Conservation (phyloP, 2,797 vertebrate species). For the Platalea minor region DNA sequence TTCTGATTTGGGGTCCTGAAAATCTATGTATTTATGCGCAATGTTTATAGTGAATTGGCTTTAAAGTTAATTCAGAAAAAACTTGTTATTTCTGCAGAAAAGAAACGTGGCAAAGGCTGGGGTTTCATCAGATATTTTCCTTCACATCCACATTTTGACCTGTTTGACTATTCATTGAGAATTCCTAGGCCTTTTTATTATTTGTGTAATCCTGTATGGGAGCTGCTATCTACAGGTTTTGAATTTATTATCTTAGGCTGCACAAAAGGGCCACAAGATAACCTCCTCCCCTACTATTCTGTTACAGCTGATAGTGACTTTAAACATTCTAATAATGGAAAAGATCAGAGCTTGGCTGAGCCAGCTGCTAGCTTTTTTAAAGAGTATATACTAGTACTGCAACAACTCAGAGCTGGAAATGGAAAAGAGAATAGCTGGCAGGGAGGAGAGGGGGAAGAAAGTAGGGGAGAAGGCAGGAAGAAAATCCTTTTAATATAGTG, state of each 20-base stretch:
- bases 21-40: not conserved
- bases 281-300: slow-evolving; percentile 38
- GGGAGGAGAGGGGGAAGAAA: not conserved
- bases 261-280: slow-evolving; percentile 48
- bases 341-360: slow-evolving; percentile 17
- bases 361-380: not conserved
- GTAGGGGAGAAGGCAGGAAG: not conserved
- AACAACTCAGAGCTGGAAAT: not conserved
- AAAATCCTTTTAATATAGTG: not conserved
- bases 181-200: slow-evolving; percentile 11
- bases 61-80: not conserved
- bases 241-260: slow-evolving; percentile 41
- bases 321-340: slow-evolving; percentile 27
- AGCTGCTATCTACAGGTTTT: slow-evolving; percentile 33
- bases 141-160: not conserved
- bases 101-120: not conserved
- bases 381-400: not conserved
- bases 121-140: slow-evolving; percentile 3
- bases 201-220: slow-evolving; percentile 25
- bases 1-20: not conserved
- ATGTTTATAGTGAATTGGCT: not conserved
- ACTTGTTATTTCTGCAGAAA: not conserved
- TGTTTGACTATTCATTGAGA: slow-evolving; percentile 22
- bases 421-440: not conserved
- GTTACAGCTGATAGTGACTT: slow-evolving; percentile 14